These are phyloP conservation scores for Apeltes quadracus DNA, from an alignment of 2,113 vertebrate genomes.

Conservation along the genomic window DNA sequence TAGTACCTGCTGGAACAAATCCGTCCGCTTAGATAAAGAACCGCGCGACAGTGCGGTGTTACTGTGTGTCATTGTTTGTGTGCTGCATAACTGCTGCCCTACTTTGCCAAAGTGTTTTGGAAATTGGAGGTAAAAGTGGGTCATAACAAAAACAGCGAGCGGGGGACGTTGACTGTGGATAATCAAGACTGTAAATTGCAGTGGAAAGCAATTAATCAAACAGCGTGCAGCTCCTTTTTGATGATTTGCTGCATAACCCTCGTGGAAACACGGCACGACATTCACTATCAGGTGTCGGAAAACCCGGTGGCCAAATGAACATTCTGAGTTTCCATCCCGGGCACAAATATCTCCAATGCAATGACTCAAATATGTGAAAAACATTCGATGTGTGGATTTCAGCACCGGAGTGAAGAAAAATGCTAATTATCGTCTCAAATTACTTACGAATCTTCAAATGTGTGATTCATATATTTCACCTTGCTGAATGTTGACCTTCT, in stretches of 20 bases:
- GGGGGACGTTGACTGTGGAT: conserved; percentile 41
- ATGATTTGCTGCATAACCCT: conserved; percentile 25
- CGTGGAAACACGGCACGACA: not conserved
- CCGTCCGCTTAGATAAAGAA: conserved; percentile 49
- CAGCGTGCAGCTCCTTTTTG: conserved; percentile 15
- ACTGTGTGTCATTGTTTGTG: conserved; percentile 54
- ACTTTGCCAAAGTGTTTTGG: conserved; percentile 65
- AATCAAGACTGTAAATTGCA: conserved; percentile 44
- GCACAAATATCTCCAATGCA: not conserved
- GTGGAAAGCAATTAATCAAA: conserved; percentile 43
- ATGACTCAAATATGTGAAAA: conserved; percentile 3
- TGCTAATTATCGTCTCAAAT: conserved; percentile 4
- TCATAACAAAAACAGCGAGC: conserved; percentile 61
- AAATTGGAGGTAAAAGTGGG: conserved; percentile 67
- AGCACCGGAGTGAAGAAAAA: not conserved
- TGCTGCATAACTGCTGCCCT: conserved; percentile 65
- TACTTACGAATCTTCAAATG: not conserved
- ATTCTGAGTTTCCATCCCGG: not conserved
- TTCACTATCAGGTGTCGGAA: not conserved
- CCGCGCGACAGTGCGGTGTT: conserved; percentile 28
- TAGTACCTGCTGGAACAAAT: conserved; percentile 64
- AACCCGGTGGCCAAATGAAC: not conserved
- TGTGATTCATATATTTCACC: not conserved
- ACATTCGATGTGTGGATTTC: not conserved
- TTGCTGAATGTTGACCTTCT: not conserved